Conservation (phyloP, 2,888 invertebrate species). For the Acholoe squamosa region DNA sequence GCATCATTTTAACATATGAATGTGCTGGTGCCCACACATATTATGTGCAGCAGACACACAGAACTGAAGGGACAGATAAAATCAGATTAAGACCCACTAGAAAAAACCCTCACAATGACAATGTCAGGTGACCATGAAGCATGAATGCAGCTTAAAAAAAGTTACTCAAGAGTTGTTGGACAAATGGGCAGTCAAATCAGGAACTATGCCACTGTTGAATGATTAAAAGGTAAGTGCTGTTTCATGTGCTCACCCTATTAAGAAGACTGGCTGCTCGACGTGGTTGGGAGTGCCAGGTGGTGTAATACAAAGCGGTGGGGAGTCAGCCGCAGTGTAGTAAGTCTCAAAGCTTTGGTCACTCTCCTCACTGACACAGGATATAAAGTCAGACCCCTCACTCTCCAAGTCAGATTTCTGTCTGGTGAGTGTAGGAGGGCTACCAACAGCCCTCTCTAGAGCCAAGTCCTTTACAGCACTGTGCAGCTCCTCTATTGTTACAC, state of each 20-base stretch:
- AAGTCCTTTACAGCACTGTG: background rate
- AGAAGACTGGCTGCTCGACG: slow-evolving; percentile 29
- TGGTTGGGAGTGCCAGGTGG: background rate
- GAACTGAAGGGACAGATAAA: too few relatives aligned
- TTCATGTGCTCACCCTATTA: slow-evolving; percentile 46
- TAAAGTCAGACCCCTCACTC: slow-evolving; percentile 13
- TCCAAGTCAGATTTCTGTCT: background rate
- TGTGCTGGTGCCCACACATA: too few relatives aligned
- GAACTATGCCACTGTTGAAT: too few relatives aligned
- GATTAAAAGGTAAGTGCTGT: too few relatives aligned
- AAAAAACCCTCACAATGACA: too few relatives aligned
- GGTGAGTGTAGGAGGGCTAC: background rate
- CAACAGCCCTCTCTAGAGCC: background rate
- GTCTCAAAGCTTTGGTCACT: slow-evolving; percentile 27
- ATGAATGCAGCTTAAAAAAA: too few relatives aligned
- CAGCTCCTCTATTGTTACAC: background rate
- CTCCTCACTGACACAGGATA: background rate
- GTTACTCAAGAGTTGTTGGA: too few relatives aligned
- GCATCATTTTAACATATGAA: too few relatives aligned
- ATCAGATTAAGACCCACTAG: too few relatives aligned
- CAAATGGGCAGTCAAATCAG: too few relatives aligned
- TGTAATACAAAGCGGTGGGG: background rate
- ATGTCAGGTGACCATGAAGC: too few relatives aligned
- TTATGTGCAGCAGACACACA: too few relatives aligned
- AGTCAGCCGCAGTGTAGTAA: slow-evolving; percentile 1